phyloP scores from a whole-genome alignment of 2,113 vertebrate species.

The Addax nasomaculatus region DNA sequence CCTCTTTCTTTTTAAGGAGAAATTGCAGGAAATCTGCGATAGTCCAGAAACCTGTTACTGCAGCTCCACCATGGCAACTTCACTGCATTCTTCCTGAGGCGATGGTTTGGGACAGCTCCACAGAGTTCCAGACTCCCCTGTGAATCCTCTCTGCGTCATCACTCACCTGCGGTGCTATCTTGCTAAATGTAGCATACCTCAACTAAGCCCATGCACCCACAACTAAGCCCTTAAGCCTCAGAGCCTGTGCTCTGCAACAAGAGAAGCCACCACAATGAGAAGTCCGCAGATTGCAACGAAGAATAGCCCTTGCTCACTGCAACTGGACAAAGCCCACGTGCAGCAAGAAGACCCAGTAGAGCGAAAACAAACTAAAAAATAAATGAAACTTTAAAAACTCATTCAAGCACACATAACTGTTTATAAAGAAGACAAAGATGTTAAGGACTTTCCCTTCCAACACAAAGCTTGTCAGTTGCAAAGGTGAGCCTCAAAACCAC shows the following conservation, averaged over 20 bases:
- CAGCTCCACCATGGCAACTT: background rate
- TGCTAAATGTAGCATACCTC: background rate
- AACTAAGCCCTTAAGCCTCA: background rate
- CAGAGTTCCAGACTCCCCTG: background rate
- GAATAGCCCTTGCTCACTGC: background rate
- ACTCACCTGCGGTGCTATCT: background rate
- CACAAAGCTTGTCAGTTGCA: background rate
- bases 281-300: accelerated
- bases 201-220: background rate
- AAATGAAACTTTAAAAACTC: background rate
- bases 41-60: background rate
- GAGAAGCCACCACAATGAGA: background rate
- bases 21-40: background rate
- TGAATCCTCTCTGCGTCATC: background rate
- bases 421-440: background rate
- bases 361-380: background rate
- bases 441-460: background rate
- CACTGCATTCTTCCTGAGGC: background rate
- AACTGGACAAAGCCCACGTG: background rate
- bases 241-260: background rate
- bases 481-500: background rate
- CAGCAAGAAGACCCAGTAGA: background rate
- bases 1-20: background rate
- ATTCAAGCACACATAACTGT: background rate
- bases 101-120: background rate